phyloP scores from a whole-genome alignment of 2,888 invertebrate species.

The Melinaea marsaeus region DNA sequence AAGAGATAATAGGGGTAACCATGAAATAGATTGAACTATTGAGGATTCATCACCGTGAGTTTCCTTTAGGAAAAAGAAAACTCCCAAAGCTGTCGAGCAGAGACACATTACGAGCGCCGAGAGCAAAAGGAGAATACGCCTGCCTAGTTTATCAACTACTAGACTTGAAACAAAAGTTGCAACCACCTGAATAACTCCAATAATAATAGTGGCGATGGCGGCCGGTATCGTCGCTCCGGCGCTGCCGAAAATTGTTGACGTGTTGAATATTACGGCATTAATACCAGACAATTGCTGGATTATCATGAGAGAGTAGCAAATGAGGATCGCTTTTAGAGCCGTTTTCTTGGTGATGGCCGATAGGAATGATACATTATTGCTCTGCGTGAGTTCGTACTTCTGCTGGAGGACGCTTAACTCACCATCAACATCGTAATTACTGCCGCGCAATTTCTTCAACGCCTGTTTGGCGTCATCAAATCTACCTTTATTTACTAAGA shows the following conservation, averaged over 20 bases:
- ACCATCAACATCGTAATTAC: conserved; percentile 80
- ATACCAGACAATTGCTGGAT: conserved; percentile 93
- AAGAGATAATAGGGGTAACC: conserved; percentile 86
- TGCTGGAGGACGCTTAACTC: conserved; percentile 81
- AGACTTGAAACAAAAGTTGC: conserved; percentile 86
- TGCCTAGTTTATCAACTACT: conserved; percentile 88
- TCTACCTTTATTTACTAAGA: conserved; percentile 80
- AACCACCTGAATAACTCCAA: conserved; percentile 89
- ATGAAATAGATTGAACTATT: conserved; percentile 77
- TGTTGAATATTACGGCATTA: conserved; percentile 90
- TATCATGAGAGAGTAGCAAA: conserved; percentile 89
- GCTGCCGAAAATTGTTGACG: conserved; percentile 83
- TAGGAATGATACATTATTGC: conserved; percentile 75
- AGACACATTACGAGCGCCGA: conserved; percentile 85
- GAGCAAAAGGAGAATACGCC: conserved; percentile 84
- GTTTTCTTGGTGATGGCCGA: conserved; percentile 79
- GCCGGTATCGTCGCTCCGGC: conserved; percentile 79
- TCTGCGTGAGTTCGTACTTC: conserved; percentile 71
- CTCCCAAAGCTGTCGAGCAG: conserved; percentile 82
- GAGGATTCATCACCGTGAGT: conserved; percentile 46
- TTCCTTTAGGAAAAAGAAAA: conserved; percentile 80
- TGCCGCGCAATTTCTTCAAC: conserved; percentile 85
- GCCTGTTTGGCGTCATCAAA: conserved; percentile 82
- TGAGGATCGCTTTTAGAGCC: conserved; percentile 81
- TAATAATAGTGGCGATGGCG: conserved; percentile 83